Base-by-base conservation (phyloP, 2,113 vertebrate genomes). In the Trichechus manatus region DNA sequence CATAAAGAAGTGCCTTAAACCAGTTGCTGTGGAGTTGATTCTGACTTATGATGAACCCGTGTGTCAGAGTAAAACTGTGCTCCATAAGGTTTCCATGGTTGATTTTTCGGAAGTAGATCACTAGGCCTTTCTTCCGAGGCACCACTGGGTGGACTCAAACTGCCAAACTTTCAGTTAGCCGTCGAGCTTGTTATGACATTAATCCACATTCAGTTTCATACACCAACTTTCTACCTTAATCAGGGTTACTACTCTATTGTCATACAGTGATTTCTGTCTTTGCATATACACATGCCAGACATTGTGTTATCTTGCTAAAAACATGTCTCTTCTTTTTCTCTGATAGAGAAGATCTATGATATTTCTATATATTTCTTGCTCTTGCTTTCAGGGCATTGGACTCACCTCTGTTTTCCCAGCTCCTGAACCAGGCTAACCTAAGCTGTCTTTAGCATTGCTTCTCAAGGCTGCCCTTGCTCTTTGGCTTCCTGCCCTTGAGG, bases 401-500 rank as follows among this genome's bases (percentile, higher is more conserved):
- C 36, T 93, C 89, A 93, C 89, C 31, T 83, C 0, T 77, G 42
- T 94, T 88, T 92, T 78, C 68, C n/a, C 87, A 47, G 15, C 44
- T 96, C 22, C 80, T 93, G 31, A 25, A 39, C 75, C 59, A 91
- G 74, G 33, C 75, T 61, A 87, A 66, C 36, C 75, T 80, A 53
- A 82, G 39, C 80, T 87, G 22, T 87, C 59, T 77, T 92, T 61
- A 77, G 17, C 23, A 14, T 39, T 85, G 59, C 87, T 89, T 89
- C 44, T 95, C 61, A 68, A 15, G 5, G 25, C 59, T 74, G 75
- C 88, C 20, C 75, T 94, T 89, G 94, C 77, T 83, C 44, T 61
- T 33, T 93, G 89, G 89, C 84, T 93, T 86, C 87, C 87, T 75
- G 64, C 86, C 83, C 63, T 93, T 89, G 63, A 89, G 56, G 44